Percentiles rank a stretch among this genome's conserved stretches.
These are phyloP conservation scores for Parthenolecanium corni DNA, from an alignment of 2,888 invertebrate genomes.

Conservation along the genomic window DNA sequence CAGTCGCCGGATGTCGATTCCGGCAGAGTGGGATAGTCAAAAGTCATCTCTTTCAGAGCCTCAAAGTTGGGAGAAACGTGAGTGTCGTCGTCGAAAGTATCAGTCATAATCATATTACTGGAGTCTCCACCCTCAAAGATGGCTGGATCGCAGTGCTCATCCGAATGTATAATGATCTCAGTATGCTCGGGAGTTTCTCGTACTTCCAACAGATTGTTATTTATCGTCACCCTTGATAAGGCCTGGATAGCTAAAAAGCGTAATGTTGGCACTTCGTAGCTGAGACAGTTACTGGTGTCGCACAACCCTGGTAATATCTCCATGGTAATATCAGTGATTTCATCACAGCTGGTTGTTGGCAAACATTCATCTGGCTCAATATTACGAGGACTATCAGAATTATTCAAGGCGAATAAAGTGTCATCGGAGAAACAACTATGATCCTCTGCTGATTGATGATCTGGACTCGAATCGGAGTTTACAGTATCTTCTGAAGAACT, in stretches of 20 bases:
- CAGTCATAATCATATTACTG: constrained; percentile 12
- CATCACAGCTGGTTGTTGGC: no score
- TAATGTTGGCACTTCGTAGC: constrained; percentile 1
- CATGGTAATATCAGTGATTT: no score
- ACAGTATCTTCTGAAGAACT: no score
- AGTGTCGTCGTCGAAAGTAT: constrained; percentile 4
- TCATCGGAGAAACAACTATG: no score
- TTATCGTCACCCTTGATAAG: background rate
- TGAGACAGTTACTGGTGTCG: no score
- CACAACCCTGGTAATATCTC: no score
- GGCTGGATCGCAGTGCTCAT: background rate
- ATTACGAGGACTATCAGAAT: no score
- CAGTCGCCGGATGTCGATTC: background rate
- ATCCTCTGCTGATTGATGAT: no score
- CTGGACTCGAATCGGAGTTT: no score
- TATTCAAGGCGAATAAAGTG: no score
- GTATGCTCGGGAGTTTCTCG: constrained; percentile 16
- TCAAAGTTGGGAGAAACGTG: constrained; percentile 6
- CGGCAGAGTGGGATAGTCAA: background rate
- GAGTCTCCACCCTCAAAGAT: background rate
- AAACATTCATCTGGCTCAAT: no score
- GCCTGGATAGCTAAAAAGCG: background rate
- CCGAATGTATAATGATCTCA: constrained; percentile 20
- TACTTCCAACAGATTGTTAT: constrained; percentile 3
- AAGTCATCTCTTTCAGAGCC: constrained; percentile 8